Evolutionary conservation across 1,140 invertebrate genomes (phyloP).

Genomic region (Zaprionus taronus): DNA sequence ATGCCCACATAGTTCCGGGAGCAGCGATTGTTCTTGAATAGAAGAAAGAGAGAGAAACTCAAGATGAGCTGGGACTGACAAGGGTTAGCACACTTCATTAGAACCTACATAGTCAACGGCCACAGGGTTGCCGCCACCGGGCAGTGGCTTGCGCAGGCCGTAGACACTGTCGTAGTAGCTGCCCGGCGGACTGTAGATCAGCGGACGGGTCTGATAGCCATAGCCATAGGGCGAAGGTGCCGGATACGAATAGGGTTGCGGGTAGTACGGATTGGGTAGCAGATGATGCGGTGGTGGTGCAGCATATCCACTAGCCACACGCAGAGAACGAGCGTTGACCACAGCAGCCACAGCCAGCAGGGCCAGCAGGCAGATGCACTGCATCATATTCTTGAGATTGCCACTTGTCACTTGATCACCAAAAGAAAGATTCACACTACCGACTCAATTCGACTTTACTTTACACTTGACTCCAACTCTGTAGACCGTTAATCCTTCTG

Average conservation of each 20-base stretch:
- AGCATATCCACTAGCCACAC: constrained; percentile 21
- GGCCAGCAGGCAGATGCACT: constrained; percentile 60
- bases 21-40: constrained; percentile 74
- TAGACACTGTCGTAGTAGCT: constrained; percentile 64
- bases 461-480: neutral
- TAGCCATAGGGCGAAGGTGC: constrained; percentile 48
- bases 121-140: constrained; percentile 80
- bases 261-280: constrained; percentile 45
- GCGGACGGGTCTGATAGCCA: constrained; percentile 48
- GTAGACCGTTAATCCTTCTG: constrained; percentile 2
- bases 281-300: constrained; percentile 20
- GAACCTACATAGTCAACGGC: constrained; percentile 73
- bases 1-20: constrained; percentile 78
- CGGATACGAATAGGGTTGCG: constrained; percentile 45
- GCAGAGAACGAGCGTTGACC: constrained; percentile 52
- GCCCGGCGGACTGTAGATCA: constrained; percentile 53
- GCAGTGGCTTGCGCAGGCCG: constrained; percentile 65
- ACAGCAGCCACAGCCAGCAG: constrained; percentile 28
- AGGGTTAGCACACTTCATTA: neutral
- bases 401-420: constrained; percentile 18
- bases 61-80: neutral
- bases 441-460: neutral
- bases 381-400: constrained; percentile 35
- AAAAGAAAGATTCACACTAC: neutral
- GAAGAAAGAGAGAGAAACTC: neutral